Percentiles rank a stretch among this genome's conserved stretches.
Evolutionary conservation across 2,888 invertebrate species (phyloP).

Genomic region (Catonia carolina): DNA sequence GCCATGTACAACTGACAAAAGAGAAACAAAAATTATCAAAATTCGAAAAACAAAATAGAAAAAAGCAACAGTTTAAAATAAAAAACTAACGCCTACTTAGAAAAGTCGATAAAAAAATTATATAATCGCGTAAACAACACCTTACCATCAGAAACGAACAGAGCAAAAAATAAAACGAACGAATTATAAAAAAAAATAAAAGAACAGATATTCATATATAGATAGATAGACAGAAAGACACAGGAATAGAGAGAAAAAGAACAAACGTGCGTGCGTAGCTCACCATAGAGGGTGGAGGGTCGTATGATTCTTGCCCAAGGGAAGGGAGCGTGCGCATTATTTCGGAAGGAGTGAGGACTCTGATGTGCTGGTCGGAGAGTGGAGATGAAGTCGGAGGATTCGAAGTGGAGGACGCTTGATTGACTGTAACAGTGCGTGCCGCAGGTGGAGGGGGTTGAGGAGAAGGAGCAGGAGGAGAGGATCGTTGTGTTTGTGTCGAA

Average conservation of each 20-base stretch:
- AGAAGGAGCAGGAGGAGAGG: slow-evolving; percentile 31
- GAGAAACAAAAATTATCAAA: too few relatives aligned
- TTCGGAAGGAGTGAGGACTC: slow-evolving; percentile 82
- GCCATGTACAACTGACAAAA: too few relatives aligned
- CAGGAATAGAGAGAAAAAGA: slow-evolving; percentile 26
- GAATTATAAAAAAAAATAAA: too few relatives aligned
- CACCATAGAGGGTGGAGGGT: slow-evolving; percentile 48
- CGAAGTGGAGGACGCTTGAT: neutral
- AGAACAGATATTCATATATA: too few relatives aligned
- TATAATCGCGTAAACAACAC: too few relatives aligned
- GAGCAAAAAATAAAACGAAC: too few relatives aligned
- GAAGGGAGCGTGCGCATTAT: slow-evolving; percentile 86
- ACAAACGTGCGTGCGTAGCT: slow-evolving; percentile 40
- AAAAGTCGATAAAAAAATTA: too few relatives aligned
- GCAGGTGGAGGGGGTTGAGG: slow-evolving; percentile 24
- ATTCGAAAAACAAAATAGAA: too few relatives aligned
- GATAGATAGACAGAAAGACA: slow-evolving; percentile 8
- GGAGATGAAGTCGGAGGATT: slow-evolving; percentile 33
- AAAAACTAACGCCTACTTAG: too few relatives aligned
- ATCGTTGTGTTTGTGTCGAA: slow-evolving; percentile 28
- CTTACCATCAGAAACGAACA: too few relatives aligned
- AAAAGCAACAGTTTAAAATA: too few relatives aligned
- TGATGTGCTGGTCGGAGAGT: slow-evolving; percentile 71
- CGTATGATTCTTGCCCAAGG: slow-evolving; percentile 61
- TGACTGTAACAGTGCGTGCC: slow-evolving; percentile 2